Base-by-base conservation (phyloP, 2,797 vertebrate species). In the Coregonus ussuriensis region DNA sequence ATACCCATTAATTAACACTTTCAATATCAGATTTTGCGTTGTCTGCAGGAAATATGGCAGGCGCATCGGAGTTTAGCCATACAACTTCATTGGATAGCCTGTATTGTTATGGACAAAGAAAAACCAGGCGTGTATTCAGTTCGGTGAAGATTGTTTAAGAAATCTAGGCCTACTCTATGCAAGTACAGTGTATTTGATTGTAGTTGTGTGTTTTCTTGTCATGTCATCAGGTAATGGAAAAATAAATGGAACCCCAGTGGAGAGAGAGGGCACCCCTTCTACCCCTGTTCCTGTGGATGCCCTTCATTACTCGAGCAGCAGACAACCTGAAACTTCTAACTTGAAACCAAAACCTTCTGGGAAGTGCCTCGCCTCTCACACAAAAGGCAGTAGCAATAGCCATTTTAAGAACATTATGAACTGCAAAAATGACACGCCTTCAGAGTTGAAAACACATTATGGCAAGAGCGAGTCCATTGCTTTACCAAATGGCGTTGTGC, bases 361-460 rank as follows among this genome's bases (percentile, higher is more conserved):
- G 85, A 97, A 95, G 90, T 82, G 91, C 78, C 77, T 90, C 77
- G 83, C 93, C 51, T 88, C 95, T 93, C 93, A 94, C 94, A 93
- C 95, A 59, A 96, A 95, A 87, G 89, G 87, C 83, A 94, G 93
- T 89, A 94, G 93, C 91, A 96, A 95, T 89, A 94, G 93, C 91
- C 96, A 95, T 88, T 92, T 93, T 86, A 96, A 95, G 86, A 96
- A 94, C 90, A 96, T 89, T 91, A 95, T 96, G 95, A 97, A 97
- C 95, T 94, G 94, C 93, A 98, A 95, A 92, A 95, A 94, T 94
- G 96, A 96, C 79, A 97, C 96, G 82, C 66, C 33, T 18, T 33
- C 66, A 15, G 66, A 68, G 66, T 33, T 68, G 31, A 68, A 68
- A 68, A 68, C 21, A 16, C 6, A 0, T 35, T 6, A 68, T 29